Evolutionary conservation across 2,888 invertebrate genomes (phyloP).

Genomic region (Cacoxenus indagator): DNA sequence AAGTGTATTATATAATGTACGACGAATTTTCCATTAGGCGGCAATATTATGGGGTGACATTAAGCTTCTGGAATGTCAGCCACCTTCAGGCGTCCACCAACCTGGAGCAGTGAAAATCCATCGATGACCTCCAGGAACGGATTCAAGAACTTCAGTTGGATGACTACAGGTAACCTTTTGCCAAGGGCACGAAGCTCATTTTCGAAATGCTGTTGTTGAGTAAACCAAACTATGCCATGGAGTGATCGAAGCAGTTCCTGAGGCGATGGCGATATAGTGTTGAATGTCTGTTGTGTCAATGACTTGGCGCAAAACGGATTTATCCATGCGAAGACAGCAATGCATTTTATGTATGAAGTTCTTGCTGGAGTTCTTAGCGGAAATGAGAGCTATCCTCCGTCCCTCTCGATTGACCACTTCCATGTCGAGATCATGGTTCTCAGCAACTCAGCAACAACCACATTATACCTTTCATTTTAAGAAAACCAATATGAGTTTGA

Average conservation of each 20-base stretch:
- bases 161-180: not conserved
- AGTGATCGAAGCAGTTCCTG: not conserved
- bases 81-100: not conserved
- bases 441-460: conserved; percentile 40
- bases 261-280: conserved; percentile 16
- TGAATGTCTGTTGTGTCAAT: conserved; percentile 17
- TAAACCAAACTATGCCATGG: conserved; percentile 20
- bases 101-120: not conserved
- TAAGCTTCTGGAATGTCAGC: no score
- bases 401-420: conserved; percentile 26
- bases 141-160: not conserved
- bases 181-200: not conserved
- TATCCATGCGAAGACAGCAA: conserved; percentile 13
- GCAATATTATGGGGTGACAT: conserved; percentile 32
- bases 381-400: conserved; percentile 1
- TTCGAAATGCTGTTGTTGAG: conserved; percentile 21
- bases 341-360: conserved; percentile 11
- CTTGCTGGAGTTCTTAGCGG: not conserved
- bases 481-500: conserved; percentile 15
- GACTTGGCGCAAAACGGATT: conserved; percentile 22
- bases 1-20: conserved; percentile 26
- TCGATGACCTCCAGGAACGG: not conserved
- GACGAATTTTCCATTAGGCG: conserved; percentile 31
- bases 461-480: conserved; percentile 21
- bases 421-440: not conserved